phyloP scores from a whole-genome alignment of 2,797 vertebrate species.

The Leucoraja ocellata region DNA sequence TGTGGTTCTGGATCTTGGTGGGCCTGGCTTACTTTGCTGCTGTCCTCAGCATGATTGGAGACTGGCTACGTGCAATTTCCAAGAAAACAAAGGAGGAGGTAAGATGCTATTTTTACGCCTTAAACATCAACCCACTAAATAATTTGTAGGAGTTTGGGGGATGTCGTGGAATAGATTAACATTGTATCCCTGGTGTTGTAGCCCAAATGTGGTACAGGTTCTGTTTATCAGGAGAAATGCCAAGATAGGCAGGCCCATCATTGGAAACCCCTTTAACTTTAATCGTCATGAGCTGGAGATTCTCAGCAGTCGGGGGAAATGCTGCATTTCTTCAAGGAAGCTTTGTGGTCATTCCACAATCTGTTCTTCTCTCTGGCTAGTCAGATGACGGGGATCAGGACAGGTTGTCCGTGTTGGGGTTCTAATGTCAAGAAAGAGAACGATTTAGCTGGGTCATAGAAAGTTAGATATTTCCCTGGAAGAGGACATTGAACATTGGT shows the following conservation, averaged over 20 bases:
- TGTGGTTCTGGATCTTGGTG: constrained; percentile 98
- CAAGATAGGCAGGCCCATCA: neutral
- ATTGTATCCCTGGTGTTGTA: neutral
- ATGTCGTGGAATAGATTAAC: neutral
- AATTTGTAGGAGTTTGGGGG: neutral
- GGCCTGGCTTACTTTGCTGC: constrained; percentile 96
- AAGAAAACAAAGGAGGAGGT: constrained; percentile 99
- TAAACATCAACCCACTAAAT: neutral
- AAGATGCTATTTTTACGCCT: constrained; percentile 43
- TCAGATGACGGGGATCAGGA: too few relatives aligned
- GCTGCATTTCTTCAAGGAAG: too few relatives aligned
- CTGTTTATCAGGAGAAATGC: neutral
- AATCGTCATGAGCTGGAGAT: too few relatives aligned
- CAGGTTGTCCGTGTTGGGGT: too few relatives aligned
- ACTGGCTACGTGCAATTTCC: constrained; percentile 90
- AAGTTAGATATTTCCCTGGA: too few relatives aligned
- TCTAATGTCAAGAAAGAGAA: too few relatives aligned
- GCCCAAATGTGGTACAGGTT: neutral
- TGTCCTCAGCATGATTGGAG: constrained; percentile 96
- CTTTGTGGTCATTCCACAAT: too few relatives aligned
- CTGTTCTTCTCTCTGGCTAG: too few relatives aligned
- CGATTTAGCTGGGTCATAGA: too few relatives aligned
- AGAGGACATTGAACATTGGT: too few relatives aligned
- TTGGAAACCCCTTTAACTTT: neutral
- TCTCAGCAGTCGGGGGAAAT: too few relatives aligned